Evolutionary conservation across 2,888 invertebrate genomes (phyloP), one percentile per base, ranked within the genome.

Genomic region (Caenorhabditis doughertyi): DNA sequence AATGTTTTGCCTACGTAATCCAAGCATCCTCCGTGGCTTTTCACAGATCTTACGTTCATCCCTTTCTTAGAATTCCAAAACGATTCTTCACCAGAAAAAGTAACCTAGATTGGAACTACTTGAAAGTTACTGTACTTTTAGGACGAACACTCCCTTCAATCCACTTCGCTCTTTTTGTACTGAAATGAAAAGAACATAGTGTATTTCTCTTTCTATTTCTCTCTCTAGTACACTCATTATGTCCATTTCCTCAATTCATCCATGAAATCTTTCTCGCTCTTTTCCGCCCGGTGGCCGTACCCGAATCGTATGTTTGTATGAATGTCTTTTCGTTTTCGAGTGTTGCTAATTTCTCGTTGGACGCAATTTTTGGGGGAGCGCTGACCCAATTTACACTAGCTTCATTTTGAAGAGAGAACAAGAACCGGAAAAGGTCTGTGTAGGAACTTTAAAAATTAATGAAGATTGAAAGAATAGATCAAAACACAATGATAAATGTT

Each of bases 171-270:
- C n/a, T n/a, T n/a, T n/a, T n/a, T n/a, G n/a, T n/a, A n/a, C n/a
- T n/a, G n/a, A n/a, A n/a, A n/a, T n/a, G n/a, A n/a, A n/a, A n/a
- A n/a, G 16, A 39, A 39, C 39, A 2, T 44, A 21, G 49, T 16
- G n/a, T 8, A 49, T 55, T 32, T 32, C 35, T 32, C 32, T 32
- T 32, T 9, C 13, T 39, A 9, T 9, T 39, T 39, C 39, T 13
- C 39, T 39, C 39, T 39, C 4, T 39, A n/a, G 11, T n/a, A 32
- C 27, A 35, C 47, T 51, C 47, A 65, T 65, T 65, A 65, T 65
- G 49, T 35, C 51, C 49, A 65, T 65, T 65, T 65, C 51, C 65
- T 65, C 65, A 51, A 65, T 65, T 65, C 65, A 65, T 65, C 65
- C 65, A 51, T 65, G 51, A 65, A 65, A 51, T 65, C 51, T 65